These are phyloP conservation scores for Euschistus heros DNA, from an alignment of 1,140 invertebrate species.

Conservation along the genomic window DNA sequence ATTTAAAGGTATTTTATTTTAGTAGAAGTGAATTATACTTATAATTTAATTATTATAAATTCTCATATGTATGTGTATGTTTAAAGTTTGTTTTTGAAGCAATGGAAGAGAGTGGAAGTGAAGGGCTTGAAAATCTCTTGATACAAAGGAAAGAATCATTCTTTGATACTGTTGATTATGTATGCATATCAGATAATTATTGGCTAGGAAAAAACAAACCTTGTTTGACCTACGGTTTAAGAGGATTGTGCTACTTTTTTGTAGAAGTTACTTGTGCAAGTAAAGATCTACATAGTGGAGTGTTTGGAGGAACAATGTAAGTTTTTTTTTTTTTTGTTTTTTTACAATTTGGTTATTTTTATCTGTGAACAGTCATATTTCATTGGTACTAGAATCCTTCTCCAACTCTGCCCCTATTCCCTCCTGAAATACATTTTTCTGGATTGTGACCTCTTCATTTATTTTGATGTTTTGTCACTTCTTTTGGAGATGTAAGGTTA, in stretches of 20 bases:
- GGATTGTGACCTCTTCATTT: too few relatives aligned
- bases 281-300: slow-evolving; percentile 92
- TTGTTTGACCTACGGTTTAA: slow-evolving; percentile 91
- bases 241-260: slow-evolving; percentile 87
- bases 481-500: too few relatives aligned
- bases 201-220: slow-evolving; percentile 95
- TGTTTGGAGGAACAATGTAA: slow-evolving; percentile 82
- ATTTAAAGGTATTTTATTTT: slow-evolving; percentile 59
- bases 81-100: slow-evolving; percentile 88
- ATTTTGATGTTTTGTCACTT: too few relatives aligned
- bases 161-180: slow-evolving; percentile 77
- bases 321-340: slow-evolving; percentile 33
- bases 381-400: too few relatives aligned
- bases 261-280: slow-evolving; percentile 78
- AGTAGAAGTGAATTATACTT: neutral
- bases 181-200: slow-evolving; percentile 98
- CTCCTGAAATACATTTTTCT: too few relatives aligned
- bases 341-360: too few relatives aligned
- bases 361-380: too few relatives aligned
- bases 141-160: slow-evolving; percentile 63
- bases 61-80: slow-evolving; percentile 8
- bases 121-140: slow-evolving; percentile 84
- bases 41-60: neutral
- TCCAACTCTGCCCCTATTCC: too few relatives aligned
- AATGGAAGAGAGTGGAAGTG: slow-evolving; percentile 96